Percentiles rank a stretch among this genome's conserved stretches.
Evolutionary conservation across 2,113 vertebrate species (phyloP).

Genomic region (Struthidea cinerea): DNA sequence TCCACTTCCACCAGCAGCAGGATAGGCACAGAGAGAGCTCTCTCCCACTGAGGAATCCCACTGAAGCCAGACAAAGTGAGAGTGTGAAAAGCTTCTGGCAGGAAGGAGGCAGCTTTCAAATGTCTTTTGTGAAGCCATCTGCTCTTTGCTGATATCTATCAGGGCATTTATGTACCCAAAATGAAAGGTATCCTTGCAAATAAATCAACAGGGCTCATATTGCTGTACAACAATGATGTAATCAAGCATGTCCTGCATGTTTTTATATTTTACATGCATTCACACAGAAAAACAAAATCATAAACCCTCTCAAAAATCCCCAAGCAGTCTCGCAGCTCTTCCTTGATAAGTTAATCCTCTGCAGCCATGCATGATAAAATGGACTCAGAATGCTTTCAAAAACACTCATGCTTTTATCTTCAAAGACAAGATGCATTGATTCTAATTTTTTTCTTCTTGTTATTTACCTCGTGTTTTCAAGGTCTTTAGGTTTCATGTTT

Average conservation of each 20-base stretch:
- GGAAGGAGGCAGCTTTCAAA: slow-evolving; percentile 17
- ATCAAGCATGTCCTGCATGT: not conserved
- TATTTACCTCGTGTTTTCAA: not conserved
- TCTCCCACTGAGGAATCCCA: not conserved
- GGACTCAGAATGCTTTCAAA: not conserved
- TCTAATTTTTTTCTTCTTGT: not conserved
- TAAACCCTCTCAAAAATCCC: not conserved
- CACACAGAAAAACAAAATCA: not conserved
- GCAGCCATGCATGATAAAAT: not conserved
- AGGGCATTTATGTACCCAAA: not conserved
- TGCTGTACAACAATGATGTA: not conserved
- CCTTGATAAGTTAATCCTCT: not conserved
- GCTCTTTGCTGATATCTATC: not conserved
- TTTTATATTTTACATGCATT: not conserved
- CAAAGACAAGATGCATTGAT: not conserved
- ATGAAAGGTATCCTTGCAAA: not conserved
- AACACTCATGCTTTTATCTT: not conserved
- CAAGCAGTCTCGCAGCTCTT: not conserved
- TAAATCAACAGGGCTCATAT: not conserved
- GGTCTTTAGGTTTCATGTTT: not conserved
- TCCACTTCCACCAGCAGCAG: not conserved
- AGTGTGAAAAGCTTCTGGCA: slow-evolving; percentile 26
- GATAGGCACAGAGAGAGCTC: not conserved
- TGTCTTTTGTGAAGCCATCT: slow-evolving; percentile 14
- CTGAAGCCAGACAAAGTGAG: slow-evolving; percentile 9